phyloP scores from a whole-genome alignment of 2,888 invertebrate genomes.

The Linyphia triangularis region DNA sequence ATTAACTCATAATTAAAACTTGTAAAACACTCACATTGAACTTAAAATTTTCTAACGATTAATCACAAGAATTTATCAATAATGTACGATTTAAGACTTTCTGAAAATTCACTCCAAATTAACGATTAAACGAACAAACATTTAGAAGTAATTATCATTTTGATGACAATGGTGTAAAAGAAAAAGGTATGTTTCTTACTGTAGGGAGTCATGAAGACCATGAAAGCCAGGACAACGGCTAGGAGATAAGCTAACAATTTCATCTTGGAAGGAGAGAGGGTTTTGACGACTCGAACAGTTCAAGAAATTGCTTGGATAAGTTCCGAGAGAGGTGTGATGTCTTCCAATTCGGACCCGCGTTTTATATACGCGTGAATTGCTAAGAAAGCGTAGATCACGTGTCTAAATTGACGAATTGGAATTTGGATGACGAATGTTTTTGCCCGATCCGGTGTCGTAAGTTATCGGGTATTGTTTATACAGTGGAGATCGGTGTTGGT shows the following conservation, averaged over 20 bases:
- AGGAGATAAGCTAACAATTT: slow-evolving; percentile 41
- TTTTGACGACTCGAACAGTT: slow-evolving; percentile 6
- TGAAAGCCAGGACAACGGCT: slow-evolving; percentile 4
- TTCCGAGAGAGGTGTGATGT: slow-evolving; percentile 29
- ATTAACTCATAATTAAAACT: no score
- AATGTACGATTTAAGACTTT: no score
- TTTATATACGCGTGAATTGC: slow-evolving; percentile 40
- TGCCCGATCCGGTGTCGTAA: slow-evolving; percentile 14
- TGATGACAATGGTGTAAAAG: neutral
- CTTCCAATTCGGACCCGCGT: neutral
- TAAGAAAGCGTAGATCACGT: slow-evolving; percentile 23
- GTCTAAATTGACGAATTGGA: slow-evolving; percentile 17
- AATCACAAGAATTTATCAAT: no score
- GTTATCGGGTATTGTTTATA: neutral
- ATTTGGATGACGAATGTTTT: slow-evolving; percentile 42
- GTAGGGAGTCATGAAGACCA: slow-evolving; percentile 20
- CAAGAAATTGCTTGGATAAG: slow-evolving; percentile 1
- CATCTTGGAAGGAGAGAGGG: slow-evolving; percentile 24
- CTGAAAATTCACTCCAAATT: no score
- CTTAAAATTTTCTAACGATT: no score
- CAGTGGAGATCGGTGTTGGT: slow-evolving; percentile 11
- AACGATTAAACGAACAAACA: no score
- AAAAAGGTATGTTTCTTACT: slow-evolving; percentile 27
- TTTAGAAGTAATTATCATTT: no score
- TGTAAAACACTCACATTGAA: no score